Conservation (phyloP, 2,113 vertebrate genomes). For the Isichthys henryi region DNA sequence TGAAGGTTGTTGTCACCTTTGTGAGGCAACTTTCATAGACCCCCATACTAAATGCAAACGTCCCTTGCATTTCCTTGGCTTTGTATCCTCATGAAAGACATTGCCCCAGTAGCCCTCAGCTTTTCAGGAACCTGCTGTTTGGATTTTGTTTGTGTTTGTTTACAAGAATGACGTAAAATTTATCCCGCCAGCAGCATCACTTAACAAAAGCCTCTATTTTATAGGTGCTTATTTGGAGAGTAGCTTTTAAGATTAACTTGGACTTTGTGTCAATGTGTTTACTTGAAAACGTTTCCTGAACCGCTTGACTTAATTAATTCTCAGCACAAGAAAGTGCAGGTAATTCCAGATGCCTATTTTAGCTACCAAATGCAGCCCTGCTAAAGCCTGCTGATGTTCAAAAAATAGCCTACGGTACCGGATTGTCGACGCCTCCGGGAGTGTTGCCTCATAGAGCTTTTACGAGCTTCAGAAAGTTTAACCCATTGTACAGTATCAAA, state of each 20-base stretch:
- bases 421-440: too few relatives aligned
- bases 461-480: too few relatives aligned
- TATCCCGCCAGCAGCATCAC: not conserved
- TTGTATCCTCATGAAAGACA: not conserved
- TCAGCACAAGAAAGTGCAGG: not conserved
- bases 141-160: not conserved
- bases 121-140: not conserved
- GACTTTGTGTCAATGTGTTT: not conserved
- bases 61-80: not conserved
- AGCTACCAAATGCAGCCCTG: not conserved
- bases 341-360: not conserved
- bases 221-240: not conserved
- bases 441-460: not conserved
- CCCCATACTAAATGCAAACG: not conserved
- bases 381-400: not conserved
- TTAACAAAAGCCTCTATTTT: not conserved
- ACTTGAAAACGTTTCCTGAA: constrained; percentile 6
- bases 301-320: not conserved
- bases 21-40: not conserved
- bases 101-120: not conserved
- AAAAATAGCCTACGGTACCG: not conserved
- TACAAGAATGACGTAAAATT: not conserved
- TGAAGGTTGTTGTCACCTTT: not conserved
- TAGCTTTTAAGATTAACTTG: not conserved
- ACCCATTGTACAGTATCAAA: not conserved